A percentile compares a stretch with the other conserved stretches of the same genome.
Conservation (phyloP, 2,797 vertebrate genomes). For the Delichon dasypus region DNA sequence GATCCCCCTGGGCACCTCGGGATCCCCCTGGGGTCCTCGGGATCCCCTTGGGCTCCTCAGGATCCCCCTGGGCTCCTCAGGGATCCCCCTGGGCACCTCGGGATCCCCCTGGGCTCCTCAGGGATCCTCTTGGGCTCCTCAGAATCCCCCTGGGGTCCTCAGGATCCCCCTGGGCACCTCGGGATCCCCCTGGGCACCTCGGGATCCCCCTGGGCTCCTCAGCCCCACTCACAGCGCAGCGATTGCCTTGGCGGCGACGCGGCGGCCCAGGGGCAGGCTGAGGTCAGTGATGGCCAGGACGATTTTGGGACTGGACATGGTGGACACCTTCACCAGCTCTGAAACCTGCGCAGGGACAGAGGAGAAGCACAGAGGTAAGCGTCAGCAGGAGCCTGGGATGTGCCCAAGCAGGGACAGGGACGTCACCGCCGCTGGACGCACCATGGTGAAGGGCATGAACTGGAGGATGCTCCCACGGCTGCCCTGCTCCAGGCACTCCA, state of each 20-base stretch:
- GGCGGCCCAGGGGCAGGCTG: conserved; percentile 90
- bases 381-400: background rate
- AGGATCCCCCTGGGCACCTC: too few relatives aligned
- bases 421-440: conserved; percentile 58
- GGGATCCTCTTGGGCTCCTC: too few relatives aligned
- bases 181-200: too few relatives aligned
- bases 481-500: conserved; percentile 93
- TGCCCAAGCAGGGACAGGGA: background rate
- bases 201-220: background rate
- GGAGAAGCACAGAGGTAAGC: background rate
- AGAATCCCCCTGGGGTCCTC: too few relatives aligned
- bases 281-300: conserved; percentile 95
- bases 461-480: conserved; percentile 92
- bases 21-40: too few relatives aligned
- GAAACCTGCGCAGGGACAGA: conserved; percentile 81
- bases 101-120: too few relatives aligned
- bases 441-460: conserved; percentile 98
- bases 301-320: conserved; percentile 91
- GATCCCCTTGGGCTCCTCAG: too few relatives aligned
- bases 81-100: too few relatives aligned
- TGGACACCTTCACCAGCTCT: conserved; percentile 93
- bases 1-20: too few relatives aligned
- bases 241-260: conserved; percentile 95
- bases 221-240: conserved; percentile 79
- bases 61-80: too few relatives aligned